Conservation (phyloP, 2,113 vertebrate genomes). For the Benitochromis conjunctus region DNA sequence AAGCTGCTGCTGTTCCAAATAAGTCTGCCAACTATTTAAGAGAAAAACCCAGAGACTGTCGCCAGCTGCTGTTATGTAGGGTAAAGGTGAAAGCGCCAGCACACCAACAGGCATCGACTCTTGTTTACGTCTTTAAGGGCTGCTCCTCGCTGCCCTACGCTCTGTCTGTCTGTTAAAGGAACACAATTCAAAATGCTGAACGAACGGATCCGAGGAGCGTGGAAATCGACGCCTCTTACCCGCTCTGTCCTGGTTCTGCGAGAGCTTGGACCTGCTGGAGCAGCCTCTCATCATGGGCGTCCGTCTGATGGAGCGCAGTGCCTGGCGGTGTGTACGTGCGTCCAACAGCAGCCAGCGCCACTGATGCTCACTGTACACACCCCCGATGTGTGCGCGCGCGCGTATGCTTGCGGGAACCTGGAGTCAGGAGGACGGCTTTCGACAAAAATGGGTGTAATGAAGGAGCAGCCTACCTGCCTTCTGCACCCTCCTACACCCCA, state of each 20-base stretch:
- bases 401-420: background rate
- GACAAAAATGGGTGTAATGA: constrained; percentile 11
- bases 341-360: constrained; percentile 12
- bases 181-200: background rate
- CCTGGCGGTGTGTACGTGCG: constrained; percentile 18
- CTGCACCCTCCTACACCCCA: background rate
- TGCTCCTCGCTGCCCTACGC: background rate
- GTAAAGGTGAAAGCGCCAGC: constrained; percentile 49
- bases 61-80: constrained; percentile 29
- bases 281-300: constrained; percentile 74
- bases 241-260: constrained; percentile 46
- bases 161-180: background rate
- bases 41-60: background rate
- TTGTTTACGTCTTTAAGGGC: constrained; percentile 49
- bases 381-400: background rate
- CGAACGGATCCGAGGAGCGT: background rate
- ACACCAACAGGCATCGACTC: background rate
- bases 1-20: background rate
- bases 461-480: constrained; percentile 21
- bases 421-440: background rate
- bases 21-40: background rate
- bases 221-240: constrained; percentile 56
- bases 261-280: constrained; percentile 56
- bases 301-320: constrained; percentile 39
- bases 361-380: constrained; percentile 42